phyloP scores from a whole-genome alignment of 2,888 invertebrate species.

The Gryllus longicercus region DNA sequence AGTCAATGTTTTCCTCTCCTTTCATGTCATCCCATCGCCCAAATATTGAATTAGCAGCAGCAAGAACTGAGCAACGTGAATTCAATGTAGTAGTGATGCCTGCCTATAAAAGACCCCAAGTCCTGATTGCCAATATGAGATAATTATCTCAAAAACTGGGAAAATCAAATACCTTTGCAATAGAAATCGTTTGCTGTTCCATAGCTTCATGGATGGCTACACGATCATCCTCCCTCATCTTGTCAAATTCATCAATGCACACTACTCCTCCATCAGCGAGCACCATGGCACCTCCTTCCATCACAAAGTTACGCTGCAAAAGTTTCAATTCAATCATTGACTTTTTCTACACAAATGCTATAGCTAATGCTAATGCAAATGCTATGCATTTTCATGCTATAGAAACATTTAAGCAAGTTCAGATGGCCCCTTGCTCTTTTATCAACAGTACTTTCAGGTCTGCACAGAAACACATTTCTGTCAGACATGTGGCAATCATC shows the following conservation, averaged over 20 bases:
- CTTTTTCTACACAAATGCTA: too few species aligned
- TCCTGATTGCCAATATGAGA: background rate
- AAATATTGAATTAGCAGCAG: constrained; percentile 97
- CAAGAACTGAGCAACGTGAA: constrained; percentile 96
- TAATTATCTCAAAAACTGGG: background rate
- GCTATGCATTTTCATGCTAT: too few species aligned
- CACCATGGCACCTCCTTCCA: constrained; percentile 99
- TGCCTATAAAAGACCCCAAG: constrained; percentile 56
- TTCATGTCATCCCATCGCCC: constrained; percentile 99
- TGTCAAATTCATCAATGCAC: constrained; percentile 99
- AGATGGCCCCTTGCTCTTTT: too few species aligned
- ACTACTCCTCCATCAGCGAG: constrained; percentile 98
- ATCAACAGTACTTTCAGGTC: too few species aligned
- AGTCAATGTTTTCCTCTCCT: constrained; percentile 97
- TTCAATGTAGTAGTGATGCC: constrained; percentile 98
- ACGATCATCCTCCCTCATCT: constrained; percentile 98
- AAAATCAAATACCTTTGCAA: constrained; percentile 75
- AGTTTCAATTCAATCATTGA: too few species aligned
- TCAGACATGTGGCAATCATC: too few species aligned
- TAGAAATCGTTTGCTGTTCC: constrained; percentile 99
- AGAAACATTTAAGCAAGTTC: too few species aligned
- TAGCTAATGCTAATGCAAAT: too few species aligned
- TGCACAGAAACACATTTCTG: too few species aligned
- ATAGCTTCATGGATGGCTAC: constrained; percentile 99
- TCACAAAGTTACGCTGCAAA: constrained; percentile 83